phyloP scores from a whole-genome alignment of 2,797 vertebrate genomes.

The Tangara arthus region DNA sequence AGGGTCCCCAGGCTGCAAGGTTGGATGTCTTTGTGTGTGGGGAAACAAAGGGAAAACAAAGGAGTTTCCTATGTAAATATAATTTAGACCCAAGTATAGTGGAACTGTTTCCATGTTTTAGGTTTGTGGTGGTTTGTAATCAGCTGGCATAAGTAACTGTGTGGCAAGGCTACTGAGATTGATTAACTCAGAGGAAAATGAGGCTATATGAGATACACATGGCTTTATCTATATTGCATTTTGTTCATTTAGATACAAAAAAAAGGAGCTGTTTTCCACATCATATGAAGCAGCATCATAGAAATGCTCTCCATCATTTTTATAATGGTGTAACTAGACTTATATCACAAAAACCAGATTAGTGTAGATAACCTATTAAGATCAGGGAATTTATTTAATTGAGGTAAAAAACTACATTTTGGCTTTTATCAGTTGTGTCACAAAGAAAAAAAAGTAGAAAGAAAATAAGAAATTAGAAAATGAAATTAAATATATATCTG shows the following conservation, averaged over 20 bases:
- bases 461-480: neutral
- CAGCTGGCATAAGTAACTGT: neutral
- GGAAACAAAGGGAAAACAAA: neutral
- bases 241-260: neutral
- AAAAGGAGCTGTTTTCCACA: neutral
- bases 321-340: neutral
- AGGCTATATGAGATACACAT: neutral
- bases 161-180: neutral
- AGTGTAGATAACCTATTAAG: neutral
- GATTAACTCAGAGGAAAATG: neutral
- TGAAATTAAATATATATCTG: neutral
- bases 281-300: neutral
- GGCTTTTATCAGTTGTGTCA: neutral
- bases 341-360: neutral
- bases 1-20: neutral
- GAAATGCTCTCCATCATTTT: neutral
- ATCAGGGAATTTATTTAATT: neutral
- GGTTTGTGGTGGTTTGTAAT: neutral
- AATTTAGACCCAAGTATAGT: neutral
- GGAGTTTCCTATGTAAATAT: neutral
- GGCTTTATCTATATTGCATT: neutral
- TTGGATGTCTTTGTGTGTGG: fast-evolving
- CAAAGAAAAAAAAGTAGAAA: neutral
- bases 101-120: neutral
- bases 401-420: neutral